These are phyloP conservation scores for Styela plicata DNA, from an alignment of 23 tunicate genomes.

Conservation along the genomic window DNA sequence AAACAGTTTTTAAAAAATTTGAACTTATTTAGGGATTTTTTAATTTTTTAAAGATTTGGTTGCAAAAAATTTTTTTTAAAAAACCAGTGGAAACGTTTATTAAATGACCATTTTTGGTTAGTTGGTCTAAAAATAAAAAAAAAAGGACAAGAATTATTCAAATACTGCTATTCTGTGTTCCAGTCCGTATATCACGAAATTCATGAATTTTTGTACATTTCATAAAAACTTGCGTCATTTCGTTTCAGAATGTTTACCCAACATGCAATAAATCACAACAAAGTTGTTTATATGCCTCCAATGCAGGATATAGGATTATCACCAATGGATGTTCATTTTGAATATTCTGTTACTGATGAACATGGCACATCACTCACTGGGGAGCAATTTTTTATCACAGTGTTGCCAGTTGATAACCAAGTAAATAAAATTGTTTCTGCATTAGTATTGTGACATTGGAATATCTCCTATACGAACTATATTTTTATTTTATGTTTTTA, in stretches of 20 bases:
- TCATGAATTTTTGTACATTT: too few relatives aligned
- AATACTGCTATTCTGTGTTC: too few relatives aligned
- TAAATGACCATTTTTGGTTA: too few relatives aligned
- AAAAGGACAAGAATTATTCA: too few relatives aligned
- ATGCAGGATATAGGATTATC: slow-evolving; percentile 69
- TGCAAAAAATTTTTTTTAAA: too few relatives aligned
- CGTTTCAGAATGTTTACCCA: slow-evolving; percentile 71
- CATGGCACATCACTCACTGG: slow-evolving; percentile 37
- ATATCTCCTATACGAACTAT: neutral
- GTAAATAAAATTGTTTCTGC: slow-evolving; percentile 17
- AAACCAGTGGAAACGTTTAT: too few relatives aligned
- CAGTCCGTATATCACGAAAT: too few relatives aligned
- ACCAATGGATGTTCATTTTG: slow-evolving; percentile 60
- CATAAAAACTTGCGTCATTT: too few relatives aligned
- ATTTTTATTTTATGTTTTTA: neutral
- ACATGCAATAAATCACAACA: slow-evolving; percentile 66
- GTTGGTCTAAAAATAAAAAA: too few relatives aligned
- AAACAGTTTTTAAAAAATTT: too few relatives aligned
- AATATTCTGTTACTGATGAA: slow-evolving; percentile 53
- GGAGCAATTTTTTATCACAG: slow-evolving; percentile 53
- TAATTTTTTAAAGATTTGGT: too few relatives aligned
- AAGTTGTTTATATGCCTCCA: slow-evolving; percentile 98
- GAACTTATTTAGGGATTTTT: too few relatives aligned
- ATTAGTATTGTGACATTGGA: neutral
- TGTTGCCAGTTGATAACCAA: slow-evolving; percentile 84